These are phyloP conservation scores for Agrochola lota DNA, from an alignment of 2,888 invertebrate species.

Conservation along the genomic window DNA sequence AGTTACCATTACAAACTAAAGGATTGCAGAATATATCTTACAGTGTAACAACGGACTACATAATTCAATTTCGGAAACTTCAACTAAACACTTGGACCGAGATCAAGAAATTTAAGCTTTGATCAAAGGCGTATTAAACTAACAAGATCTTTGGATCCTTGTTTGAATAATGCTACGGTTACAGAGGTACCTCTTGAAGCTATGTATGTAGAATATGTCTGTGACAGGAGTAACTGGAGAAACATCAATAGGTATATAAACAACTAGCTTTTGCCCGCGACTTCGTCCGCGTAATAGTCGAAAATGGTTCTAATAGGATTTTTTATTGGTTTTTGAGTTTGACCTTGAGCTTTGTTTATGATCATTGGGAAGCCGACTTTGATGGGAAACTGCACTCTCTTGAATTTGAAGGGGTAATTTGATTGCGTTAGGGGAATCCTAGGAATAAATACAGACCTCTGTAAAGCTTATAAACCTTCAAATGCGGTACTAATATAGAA, in stretches of 20 bases:
- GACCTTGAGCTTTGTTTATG: too few relatives aligned
- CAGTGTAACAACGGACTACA: constrained; percentile 45
- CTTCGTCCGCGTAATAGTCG: too few relatives aligned
- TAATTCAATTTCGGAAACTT: constrained; percentile 61
- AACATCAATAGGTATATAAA: not conserved
- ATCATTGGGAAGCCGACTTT: too few relatives aligned
- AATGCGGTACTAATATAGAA: too few relatives aligned
- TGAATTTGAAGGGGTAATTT: too few relatives aligned
- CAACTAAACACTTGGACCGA: constrained; percentile 48
- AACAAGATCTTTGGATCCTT: constrained; percentile 46
- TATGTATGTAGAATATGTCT: constrained; percentile 4
- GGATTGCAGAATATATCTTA: constrained; percentile 52
- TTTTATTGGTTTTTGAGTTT: too few relatives aligned
- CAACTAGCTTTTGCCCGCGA: too few relatives aligned
- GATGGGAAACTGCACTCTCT: too few relatives aligned
- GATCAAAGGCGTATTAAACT: constrained; percentile 60
- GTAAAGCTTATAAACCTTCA: too few relatives aligned
- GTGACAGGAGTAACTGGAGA: not conserved
- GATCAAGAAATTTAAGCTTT: constrained; percentile 53
- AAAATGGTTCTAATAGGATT: too few relatives aligned
- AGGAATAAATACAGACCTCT: too few relatives aligned
- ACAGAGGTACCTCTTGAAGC: not conserved
- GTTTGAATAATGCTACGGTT: constrained; percentile 36
- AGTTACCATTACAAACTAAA: constrained; percentile 45
- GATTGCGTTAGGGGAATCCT: too few relatives aligned